These are phyloP conservation scores for Micrasema longulum DNA, from an alignment of 1,140 invertebrate genomes.

Conservation along the genomic window DNA sequence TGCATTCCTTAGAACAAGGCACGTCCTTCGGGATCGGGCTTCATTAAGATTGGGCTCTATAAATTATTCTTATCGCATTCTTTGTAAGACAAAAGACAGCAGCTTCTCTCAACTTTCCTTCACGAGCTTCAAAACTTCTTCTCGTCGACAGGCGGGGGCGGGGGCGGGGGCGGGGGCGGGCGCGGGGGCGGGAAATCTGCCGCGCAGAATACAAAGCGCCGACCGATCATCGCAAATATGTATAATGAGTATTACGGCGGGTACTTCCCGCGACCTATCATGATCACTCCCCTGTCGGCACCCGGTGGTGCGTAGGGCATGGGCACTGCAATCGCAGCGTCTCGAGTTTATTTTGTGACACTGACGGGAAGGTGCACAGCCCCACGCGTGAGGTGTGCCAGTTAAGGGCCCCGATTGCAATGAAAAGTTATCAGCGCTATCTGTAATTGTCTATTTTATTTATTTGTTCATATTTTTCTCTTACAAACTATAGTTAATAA, in stretches of 20 bases:
- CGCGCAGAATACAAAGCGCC: conserved; percentile 30
- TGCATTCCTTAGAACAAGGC: conserved; percentile 48
- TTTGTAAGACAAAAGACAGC: conserved; percentile 55
- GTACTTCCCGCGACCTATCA: too few relatives aligned
- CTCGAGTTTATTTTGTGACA: too few relatives aligned
- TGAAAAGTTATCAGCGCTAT: too few relatives aligned
- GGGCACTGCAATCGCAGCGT: too few relatives aligned
- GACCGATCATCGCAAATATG: conserved; percentile 30
- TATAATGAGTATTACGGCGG: neutral
- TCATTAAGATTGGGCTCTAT: conserved; percentile 55
- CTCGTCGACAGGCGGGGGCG: conserved; percentile 1
- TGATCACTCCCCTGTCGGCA: too few relatives aligned
- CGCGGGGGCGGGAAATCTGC: conserved; percentile 13
- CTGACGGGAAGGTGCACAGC: too few relatives aligned
- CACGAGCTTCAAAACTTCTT: conserved; percentile 51
- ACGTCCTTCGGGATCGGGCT: conserved; percentile 51
- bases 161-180: neutral
- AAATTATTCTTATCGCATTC: conserved; percentile 56
- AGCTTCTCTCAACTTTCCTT: conserved; percentile 55
- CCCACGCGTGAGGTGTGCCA: too few relatives aligned
- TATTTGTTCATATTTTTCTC: too few relatives aligned
- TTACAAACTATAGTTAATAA: too few relatives aligned
- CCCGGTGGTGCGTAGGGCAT: too few relatives aligned
- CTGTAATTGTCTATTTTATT: too few relatives aligned
- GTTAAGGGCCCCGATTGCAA: too few relatives aligned